Conservation (phyloP, 2,113 vertebrate species). For the Marmota flaviventris region DNA sequence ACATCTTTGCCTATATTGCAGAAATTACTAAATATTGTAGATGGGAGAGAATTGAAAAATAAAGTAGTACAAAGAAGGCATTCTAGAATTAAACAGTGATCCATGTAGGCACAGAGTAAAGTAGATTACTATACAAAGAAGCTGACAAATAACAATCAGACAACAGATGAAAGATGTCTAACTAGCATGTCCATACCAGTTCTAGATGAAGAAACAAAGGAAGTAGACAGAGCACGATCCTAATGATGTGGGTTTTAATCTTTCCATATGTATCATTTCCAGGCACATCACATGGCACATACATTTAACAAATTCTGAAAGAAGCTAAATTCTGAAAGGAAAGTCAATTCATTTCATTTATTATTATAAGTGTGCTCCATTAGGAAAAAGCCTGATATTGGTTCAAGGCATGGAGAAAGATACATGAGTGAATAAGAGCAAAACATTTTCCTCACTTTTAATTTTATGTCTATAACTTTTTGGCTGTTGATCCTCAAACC, state of each 20-base stretch:
- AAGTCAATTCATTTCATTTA: background rate
- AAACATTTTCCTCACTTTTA: background rate
- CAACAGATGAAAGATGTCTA: conserved; percentile 49
- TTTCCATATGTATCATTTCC: background rate
- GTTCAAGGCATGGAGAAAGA: background rate
- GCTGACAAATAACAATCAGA: conserved; percentile 25
- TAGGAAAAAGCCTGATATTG: background rate
- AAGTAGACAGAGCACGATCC: background rate
- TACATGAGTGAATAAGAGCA: background rate
- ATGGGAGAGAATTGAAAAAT: conserved; percentile 49
- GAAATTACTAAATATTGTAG: background rate
- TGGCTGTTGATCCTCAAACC: background rate
- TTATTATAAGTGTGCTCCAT: background rate
- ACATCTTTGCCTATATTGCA: background rate
- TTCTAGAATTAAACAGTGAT: background rate
- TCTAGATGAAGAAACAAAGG: background rate
- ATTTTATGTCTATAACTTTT: background rate
- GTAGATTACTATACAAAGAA: conserved; percentile 21
- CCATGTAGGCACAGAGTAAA: conserved; percentile 18
- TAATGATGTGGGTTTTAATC: background rate
- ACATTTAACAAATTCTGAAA: background rate
- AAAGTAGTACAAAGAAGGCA: background rate
- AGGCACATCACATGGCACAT: background rate
- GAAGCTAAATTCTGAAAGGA: background rate
- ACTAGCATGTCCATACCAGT: background rate